phyloP scores from a whole-genome alignment of 1,140 invertebrate genomes.

The Aphelinus atriplicis region DNA sequence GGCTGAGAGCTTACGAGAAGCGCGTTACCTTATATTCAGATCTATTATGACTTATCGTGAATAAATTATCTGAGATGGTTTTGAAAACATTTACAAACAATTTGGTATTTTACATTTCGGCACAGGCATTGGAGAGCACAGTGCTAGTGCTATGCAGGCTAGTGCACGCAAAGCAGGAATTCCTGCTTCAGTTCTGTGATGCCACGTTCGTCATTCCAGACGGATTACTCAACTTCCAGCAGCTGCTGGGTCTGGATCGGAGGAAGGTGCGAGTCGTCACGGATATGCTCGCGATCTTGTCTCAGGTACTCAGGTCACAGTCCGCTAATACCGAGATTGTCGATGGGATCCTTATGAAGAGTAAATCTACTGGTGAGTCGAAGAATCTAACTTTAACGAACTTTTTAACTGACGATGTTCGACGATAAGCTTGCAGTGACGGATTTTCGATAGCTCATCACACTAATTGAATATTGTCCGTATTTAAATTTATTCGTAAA shows the following conservation, averaged over 20 bases:
- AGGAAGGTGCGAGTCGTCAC: conserved; percentile 71
- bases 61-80: no score
- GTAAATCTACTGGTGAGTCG: conserved; percentile 43
- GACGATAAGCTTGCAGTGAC: no score
- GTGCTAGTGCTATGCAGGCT: conserved; percentile 77
- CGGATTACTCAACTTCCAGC: conserved; percentile 59
- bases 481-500: no score
- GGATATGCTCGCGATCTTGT: conserved; percentile 77
- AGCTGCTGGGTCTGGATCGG: conserved; percentile 68
- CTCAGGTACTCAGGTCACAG: conserved; percentile 76
- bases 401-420: no score
- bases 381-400: conserved; percentile 51
- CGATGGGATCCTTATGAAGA: conserved; percentile 71
- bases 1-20: no score
- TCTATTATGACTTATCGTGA: no score
- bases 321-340: conserved; percentile 81
- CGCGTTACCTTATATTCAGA: no score
- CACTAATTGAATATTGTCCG: no score
- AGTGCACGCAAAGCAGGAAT: conserved; percentile 75
- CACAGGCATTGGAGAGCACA: conserved; percentile 72
- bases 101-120: no score
- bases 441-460: no score
- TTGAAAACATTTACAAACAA: no score
- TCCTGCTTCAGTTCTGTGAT: conserved; percentile 81
- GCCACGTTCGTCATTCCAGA: conserved; percentile 73